A percentile compares a stretch with the other conserved stretches of the same genome.
Conservation (phyloP, 2,888 invertebrate species). For the Pteria penguin region DNA sequence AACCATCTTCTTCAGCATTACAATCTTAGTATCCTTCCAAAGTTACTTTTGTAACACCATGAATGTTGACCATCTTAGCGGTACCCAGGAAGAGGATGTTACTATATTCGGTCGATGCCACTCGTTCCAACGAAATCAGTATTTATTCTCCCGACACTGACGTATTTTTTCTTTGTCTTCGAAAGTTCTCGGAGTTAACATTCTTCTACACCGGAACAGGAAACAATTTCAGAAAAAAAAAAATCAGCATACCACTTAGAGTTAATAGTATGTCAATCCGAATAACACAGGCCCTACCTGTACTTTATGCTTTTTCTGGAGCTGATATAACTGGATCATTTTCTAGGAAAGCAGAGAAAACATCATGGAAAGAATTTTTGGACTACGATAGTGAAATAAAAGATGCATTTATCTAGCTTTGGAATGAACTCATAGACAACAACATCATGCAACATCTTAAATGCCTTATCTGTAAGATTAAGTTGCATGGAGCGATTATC, state of each 20-base stretch:
- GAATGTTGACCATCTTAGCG: neutral
- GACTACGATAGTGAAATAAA: neutral
- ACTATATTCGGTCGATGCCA: slow-evolving; percentile 18
- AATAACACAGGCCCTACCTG: slow-evolving; percentile 1
- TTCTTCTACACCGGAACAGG: slow-evolving; percentile 6
- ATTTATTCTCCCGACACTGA: slow-evolving; percentile 19
- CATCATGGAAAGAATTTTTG: neutral
- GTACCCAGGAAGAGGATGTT: slow-evolving; percentile 19
- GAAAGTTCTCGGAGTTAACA: neutral
- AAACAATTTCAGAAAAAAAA: neutral
- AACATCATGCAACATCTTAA: neutral
- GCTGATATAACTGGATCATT: slow-evolving; percentile 20
- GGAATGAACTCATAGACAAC: neutral
- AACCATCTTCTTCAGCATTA: neutral
- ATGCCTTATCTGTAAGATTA: neutral
- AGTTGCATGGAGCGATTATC: neutral
- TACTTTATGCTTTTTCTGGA: slow-evolving; percentile 16
- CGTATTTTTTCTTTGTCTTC: slow-evolving; percentile 2
- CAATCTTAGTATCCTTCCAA: neutral
- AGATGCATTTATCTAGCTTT: neutral
- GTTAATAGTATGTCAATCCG: neutral
- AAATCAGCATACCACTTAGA: neutral
- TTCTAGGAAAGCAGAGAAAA: slow-evolving; percentile 2
- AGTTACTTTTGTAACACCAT: neutral
- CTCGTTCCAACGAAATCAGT: neutral